Evolutionary conservation across 2,888 invertebrate species (phyloP), one percentile per base, ranked within the genome.

Genomic region (Dynastes hyllus): DNA sequence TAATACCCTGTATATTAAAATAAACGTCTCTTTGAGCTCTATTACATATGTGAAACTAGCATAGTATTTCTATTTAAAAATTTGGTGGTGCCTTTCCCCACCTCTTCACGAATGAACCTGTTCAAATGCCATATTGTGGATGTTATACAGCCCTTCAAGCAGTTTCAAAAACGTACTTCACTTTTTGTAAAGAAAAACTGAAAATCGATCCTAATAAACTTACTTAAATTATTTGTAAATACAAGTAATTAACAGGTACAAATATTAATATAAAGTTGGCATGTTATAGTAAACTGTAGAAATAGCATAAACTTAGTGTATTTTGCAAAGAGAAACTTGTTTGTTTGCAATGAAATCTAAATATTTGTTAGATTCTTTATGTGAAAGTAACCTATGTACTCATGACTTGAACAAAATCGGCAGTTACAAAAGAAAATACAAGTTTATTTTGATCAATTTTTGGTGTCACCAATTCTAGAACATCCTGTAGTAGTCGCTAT

Each of bases 131-230:
- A 22, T 22, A 1, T 22, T 22, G 22, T 22, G 22, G 22, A 22
- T 22, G 22, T 22, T 22, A 22, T 22, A 22, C 22, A 22, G 22
- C 22, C 22, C 22, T 22, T 22, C 22, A 22, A 22, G 22, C 22
- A 22, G 22, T 22, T 22, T 22, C 22, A 22, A 22, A 22, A 22
- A 22, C 22, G 22, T 22, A 22, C 22, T 22, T 22, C 22, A 22
- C 22, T 22, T 22, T 22, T 22, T 22, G 22, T 4, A 51, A 13
- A 27, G 16, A 45, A 16, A 45, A 29, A 27, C 51, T 27, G n/a
- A 69, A 53, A 69, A 69, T 69, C 51, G 69, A 69, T 69, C 69
- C 69, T 69, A 69, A 69, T 69, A 69, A 50, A 51, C 69, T 63
- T 63, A 13, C 63, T 29, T 63, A 32, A 29, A 63, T 13, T 29